Percentiles rank a stretch among this genome's conserved stretches.
phyloP scores from a whole-genome alignment of 2,888 invertebrate genomes.

The Phaonia tiefii region DNA sequence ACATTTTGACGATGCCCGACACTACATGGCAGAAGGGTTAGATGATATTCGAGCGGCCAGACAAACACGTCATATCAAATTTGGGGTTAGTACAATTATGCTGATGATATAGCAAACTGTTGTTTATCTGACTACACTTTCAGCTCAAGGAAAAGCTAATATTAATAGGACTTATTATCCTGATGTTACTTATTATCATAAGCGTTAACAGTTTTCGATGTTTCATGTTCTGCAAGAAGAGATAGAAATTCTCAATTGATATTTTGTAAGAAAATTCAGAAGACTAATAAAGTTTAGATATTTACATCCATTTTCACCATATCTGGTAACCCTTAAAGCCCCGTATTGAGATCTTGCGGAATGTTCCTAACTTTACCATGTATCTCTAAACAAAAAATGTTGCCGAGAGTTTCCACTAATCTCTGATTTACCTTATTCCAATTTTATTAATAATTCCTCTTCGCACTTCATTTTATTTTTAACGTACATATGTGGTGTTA shows the following conservation, averaged over 20 bases:
- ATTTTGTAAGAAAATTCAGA: not conserved
- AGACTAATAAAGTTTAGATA: not conserved
- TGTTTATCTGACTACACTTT: not conserved
- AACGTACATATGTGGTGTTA: too few relatives aligned
- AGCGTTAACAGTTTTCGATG: constrained; percentile 8
- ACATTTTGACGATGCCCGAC: constrained; percentile 39
- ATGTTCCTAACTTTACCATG: too few relatives aligned
- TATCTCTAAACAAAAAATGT: too few relatives aligned
- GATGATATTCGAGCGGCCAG: not conserved
- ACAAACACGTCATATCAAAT: not conserved
- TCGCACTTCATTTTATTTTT: too few relatives aligned
- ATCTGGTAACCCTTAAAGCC: too few relatives aligned
- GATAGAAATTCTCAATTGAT: too few relatives aligned
- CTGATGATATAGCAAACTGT: not conserved
- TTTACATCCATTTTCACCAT: too few relatives aligned
- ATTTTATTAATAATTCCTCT: too few relatives aligned
- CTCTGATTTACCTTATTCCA: too few relatives aligned
- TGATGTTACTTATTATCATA: not conserved
- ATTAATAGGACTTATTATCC: not conserved
- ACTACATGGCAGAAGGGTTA: constrained; percentile 32
- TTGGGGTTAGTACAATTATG: not conserved
- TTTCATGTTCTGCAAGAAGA: constrained; percentile 27
- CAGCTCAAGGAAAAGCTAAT: constrained; percentile 14
- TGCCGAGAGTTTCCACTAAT: too few relatives aligned
- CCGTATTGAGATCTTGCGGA: too few relatives aligned